A percentile compares a stretch with the other conserved stretches of the same genome.
phyloP scores from a whole-genome alignment of 2,797 vertebrate genomes.

The Cyprinella venusta region DNA sequence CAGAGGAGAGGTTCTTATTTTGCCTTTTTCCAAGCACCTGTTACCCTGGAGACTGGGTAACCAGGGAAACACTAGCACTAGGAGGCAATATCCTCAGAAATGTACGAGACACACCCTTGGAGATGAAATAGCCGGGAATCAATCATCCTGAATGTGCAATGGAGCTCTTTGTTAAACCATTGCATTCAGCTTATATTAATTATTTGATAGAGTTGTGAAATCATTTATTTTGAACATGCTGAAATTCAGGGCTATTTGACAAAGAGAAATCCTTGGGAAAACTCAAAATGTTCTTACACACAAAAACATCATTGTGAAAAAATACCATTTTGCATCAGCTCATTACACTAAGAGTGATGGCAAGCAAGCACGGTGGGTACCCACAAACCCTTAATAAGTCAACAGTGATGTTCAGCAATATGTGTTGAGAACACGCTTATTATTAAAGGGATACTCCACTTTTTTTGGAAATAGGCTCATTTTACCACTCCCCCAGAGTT shows the following conservation, averaged over 20 bases:
- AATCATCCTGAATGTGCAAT: slow-evolving; percentile 46
- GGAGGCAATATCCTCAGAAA: slow-evolving; percentile 45
- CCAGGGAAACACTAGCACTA: slow-evolving; percentile 59
- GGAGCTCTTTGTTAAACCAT: slow-evolving; percentile 36
- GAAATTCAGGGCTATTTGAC: neutral
- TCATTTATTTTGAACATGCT: neutral
- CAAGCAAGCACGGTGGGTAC: too few species aligned
- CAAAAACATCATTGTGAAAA: neutral
- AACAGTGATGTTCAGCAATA: too few species aligned
- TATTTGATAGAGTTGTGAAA: slow-evolving; percentile 1
- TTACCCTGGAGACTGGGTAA: slow-evolving; percentile 66
- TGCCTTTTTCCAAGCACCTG: slow-evolving; percentile 62
- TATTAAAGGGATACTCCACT: too few species aligned
- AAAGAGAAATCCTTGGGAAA: neutral
- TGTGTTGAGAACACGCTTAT: too few species aligned
- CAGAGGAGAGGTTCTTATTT: slow-evolving; percentile 52
- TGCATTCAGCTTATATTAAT: neutral
- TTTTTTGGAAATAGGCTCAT: too few species aligned
- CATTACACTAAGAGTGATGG: too few species aligned
- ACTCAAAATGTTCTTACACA: neutral
- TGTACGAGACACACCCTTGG: slow-evolving; percentile 52
- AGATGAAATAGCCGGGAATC: slow-evolving; percentile 35
- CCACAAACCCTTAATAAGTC: too few species aligned
- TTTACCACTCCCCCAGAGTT: too few species aligned
- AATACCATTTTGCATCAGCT: too few species aligned